These are phyloP conservation scores for Caradrina kadenii DNA, from an alignment of 2,888 invertebrate genomes.

Conservation along the genomic window DNA sequence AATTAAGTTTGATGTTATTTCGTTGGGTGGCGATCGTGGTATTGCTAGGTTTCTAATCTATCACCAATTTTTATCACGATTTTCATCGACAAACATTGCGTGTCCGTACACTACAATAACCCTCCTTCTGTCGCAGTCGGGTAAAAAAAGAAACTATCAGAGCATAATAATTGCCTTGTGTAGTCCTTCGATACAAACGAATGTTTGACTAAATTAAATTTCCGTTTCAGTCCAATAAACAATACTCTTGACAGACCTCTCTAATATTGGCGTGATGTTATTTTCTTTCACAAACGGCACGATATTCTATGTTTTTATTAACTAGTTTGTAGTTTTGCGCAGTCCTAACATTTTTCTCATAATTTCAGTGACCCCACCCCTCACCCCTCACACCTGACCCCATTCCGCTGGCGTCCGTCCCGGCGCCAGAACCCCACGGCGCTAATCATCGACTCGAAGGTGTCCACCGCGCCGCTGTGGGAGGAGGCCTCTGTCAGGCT, in stretches of 20 bases:
- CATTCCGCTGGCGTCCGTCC: slow-evolving; percentile 82
- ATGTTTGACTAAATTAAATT: not conserved
- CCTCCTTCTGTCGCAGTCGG: too few species aligned
- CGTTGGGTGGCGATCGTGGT: not conserved
- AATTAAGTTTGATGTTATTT: slow-evolving; percentile 8
- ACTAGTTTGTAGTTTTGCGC: not conserved
- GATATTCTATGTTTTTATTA: not conserved
- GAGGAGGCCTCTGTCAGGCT: slow-evolving; percentile 74
- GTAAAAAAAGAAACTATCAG: not conserved
- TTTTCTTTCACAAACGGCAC: not conserved
- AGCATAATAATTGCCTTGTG: not conserved
- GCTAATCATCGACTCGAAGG: slow-evolving; percentile 77
- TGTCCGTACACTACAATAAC: not conserved
- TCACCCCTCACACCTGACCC: slow-evolving; percentile 70
- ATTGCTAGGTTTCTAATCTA: not conserved
- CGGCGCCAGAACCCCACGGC: slow-evolving; percentile 79
- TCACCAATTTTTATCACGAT: not conserved
- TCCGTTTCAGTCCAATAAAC: not conserved
- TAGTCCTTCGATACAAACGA: not conserved
- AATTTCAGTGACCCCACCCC: slow-evolving; percentile 85
- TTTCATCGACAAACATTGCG: not conserved
- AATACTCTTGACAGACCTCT: not conserved
- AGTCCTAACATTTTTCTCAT: not conserved
- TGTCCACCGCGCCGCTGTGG: slow-evolving; percentile 81
- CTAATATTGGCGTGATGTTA: not conserved